Evolutionary conservation across 2,888 invertebrate genomes (phyloP), one percentile per base, ranked within the genome.

Genomic region (Nomada ruficornis): DNA sequence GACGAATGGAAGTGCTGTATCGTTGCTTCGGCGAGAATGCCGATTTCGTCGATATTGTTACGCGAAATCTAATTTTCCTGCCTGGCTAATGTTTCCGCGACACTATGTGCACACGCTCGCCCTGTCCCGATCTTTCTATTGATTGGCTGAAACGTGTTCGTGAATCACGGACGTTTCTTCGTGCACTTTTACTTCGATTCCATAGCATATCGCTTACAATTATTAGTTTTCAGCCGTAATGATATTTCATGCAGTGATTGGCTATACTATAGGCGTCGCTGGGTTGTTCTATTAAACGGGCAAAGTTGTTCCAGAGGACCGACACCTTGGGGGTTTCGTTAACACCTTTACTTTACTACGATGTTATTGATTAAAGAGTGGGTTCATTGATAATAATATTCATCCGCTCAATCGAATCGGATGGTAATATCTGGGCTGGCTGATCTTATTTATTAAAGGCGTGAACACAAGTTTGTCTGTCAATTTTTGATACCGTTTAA

Each of bases 31-130:
- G 79, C 77, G 71, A 67, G 74, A 76, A 79, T 59, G 44, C 52
- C 71, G 79, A 80, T 85, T 80, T 85, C 82, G 80, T 71, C 82
- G 80, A 57, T 54, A 50, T 73, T 55, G 59, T 57, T 70, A 65
- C 77, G 72, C 81, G 82, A 71, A 88, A 90, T 90, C 85, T 88
- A 82, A 86, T 89, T 88, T 88, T 86, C 89, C 84, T 83, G 83
- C 78, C 83, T 87, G 87, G 81, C 85, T 89, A 88, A 77, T 72
- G 55, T 83, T 75, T 70, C 79, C 52, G 57, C 57, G 65, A 77
- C 72, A 79, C 52, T 60, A 26, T 26, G 13, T 29, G 55, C 11
- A 13, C 23, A 44, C n/a, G 26, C 2, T 23, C 23, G 7, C 15
- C 52, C 20, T n/a, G 36, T 4, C 67, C 44, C 20, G n/a, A n/a